phyloP scores from a whole-genome alignment of 2,113 vertebrate genomes.

The Pionites leucogaster region DNA sequence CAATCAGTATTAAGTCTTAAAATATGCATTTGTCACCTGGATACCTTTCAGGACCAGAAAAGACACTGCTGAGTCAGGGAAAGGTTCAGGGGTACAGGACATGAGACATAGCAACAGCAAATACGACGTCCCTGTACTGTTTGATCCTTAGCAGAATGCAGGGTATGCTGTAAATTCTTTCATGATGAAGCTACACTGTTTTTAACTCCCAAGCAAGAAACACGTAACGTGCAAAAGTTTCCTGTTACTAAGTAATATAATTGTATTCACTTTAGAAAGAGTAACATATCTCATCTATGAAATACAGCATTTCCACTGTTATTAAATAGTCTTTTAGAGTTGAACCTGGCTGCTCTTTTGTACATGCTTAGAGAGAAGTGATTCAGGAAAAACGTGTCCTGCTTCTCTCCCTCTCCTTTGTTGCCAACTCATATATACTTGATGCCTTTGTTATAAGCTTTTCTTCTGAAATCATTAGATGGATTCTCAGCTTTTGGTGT shows the following conservation, averaged over 20 bases:
- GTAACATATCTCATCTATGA: background rate
- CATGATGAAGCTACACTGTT: background rate
- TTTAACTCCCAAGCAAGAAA: background rate
- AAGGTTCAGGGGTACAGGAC: background rate
- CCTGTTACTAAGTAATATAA: background rate
- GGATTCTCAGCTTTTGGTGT: background rate
- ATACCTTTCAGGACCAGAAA: background rate
- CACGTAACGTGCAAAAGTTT: background rate
- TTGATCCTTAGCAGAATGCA: background rate
- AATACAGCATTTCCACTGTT: background rate
- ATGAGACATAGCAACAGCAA: background rate
- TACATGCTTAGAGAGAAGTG: fast-evolving
- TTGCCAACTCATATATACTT: background rate
- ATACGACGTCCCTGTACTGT: fast-evolving
- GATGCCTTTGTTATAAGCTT: background rate
- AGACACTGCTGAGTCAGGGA: background rate
- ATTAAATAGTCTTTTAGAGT: background rate
- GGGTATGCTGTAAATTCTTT: background rate
- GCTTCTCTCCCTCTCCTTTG: background rate
- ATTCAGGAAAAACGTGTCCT: background rate
- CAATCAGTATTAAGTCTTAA: background rate
- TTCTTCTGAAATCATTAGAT: background rate
- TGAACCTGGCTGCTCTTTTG: fast-evolving
- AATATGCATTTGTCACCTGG: background rate
- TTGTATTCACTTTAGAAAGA: background rate